These are phyloP conservation scores for Origma solitaria DNA, from an alignment of 2,113 vertebrate genomes.

Conservation along the genomic window DNA sequence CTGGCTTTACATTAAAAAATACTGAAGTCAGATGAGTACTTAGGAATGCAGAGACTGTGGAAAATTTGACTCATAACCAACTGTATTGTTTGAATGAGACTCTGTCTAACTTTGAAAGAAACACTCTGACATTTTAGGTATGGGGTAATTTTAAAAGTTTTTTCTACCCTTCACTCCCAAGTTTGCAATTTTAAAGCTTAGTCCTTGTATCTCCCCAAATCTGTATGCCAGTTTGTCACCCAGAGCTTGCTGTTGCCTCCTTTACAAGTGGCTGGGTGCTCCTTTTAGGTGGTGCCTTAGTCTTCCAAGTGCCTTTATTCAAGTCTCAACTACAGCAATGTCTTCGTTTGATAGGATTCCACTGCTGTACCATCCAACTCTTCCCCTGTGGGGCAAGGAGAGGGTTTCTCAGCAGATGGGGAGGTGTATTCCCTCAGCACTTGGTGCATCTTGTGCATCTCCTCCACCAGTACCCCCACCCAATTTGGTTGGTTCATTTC, in stretches of 20 bases:
- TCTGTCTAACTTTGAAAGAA: neutral
- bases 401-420: too few species aligned
- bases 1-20: neutral
- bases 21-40: neutral
- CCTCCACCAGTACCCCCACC: too few species aligned
- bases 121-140: neutral
- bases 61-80: neutral
- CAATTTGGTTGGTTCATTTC: too few species aligned
- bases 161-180: neutral
- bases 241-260: neutral
- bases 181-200: neutral
- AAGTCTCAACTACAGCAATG: neutral
- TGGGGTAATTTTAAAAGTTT: neutral
- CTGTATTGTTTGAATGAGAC: neutral
- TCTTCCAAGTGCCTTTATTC: neutral
- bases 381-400: too few species aligned
- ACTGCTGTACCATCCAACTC: too few species aligned
- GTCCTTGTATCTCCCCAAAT: neutral
- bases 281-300: rapidly evolving
- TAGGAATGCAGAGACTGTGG: neutral
- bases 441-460: too few species aligned
- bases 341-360: too few species aligned
- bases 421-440: too few species aligned
- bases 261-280: neutral
- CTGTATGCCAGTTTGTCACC: neutral